These are phyloP conservation scores for Leucozona laternaria DNA, from an alignment of 2,888 invertebrate species.

Conservation along the genomic window DNA sequence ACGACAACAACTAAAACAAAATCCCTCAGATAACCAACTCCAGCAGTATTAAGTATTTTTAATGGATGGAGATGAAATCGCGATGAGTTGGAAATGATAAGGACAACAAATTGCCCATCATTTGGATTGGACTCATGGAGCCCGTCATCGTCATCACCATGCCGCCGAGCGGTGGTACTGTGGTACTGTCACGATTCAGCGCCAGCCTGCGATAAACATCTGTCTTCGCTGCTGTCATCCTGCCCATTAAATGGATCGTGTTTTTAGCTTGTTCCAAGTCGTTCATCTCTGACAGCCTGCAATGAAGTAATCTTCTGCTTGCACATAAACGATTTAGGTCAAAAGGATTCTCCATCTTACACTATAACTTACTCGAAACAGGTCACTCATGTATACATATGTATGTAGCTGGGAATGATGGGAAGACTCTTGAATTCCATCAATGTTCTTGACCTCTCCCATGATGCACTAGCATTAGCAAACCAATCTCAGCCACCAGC, in stretches of 20 bases:
- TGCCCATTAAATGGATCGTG: slow-evolving; percentile 16
- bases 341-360: slow-evolving; percentile 48
- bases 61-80: background rate
- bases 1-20: background rate
- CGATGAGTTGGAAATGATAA: slow-evolving; percentile 50
- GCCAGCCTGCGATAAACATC: slow-evolving; percentile 57
- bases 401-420: slow-evolving; percentile 16
- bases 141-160: background rate
- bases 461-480: background rate
- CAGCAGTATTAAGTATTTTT: background rate
- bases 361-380: slow-evolving; percentile 6
- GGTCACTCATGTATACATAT: slow-evolving; percentile 6
- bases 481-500: background rate
- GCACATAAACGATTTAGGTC: slow-evolving; percentile 50
- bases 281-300: slow-evolving; percentile 47
- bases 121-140: slow-evolving; percentile 12
- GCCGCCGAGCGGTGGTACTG: background rate
- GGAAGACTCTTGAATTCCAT: slow-evolving; percentile 32
- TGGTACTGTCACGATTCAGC: slow-evolving; percentile 30
- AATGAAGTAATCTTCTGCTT: slow-evolving; percentile 60
- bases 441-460: slow-evolving; percentile 52
- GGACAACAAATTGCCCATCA: slow-evolving; percentile 59
- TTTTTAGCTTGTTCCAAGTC: slow-evolving; percentile 48
- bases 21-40: background rate
- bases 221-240: slow-evolving; percentile 59